These are phyloP conservation scores for Cossypha caffra DNA, from an alignment of 2,797 vertebrate species.

Conservation along the genomic window DNA sequence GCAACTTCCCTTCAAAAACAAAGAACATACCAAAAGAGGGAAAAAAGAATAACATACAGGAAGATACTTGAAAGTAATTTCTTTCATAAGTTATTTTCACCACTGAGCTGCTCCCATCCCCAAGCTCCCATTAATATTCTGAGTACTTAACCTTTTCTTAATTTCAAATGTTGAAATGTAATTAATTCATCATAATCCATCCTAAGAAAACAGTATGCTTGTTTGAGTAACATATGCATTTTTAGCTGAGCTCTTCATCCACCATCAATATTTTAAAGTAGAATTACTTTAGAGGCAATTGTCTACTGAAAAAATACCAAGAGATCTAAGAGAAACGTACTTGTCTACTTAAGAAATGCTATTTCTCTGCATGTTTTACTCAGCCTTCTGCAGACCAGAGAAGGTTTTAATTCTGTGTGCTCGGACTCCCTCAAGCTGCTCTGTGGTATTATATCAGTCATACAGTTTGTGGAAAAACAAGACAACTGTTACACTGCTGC, in stretches of 20 bases:
- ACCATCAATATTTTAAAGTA: conserved; percentile 1
- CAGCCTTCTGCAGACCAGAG: not conserved
- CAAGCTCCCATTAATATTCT: not conserved
- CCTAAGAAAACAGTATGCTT: not conserved
- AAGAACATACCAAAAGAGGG: not conserved
- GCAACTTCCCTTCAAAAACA: not conserved
- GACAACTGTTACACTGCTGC: not conserved
- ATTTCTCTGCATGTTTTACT: not conserved
- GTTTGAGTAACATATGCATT: not conserved
- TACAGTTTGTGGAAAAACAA: not conserved
- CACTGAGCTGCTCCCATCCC: not conserved
- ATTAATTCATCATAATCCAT: not conserved
- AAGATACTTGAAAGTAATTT: not conserved
- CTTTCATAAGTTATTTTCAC: not conserved
- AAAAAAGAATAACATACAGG: not conserved
- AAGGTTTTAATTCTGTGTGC: not conserved
- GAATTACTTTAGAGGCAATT: not conserved
- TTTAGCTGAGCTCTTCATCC: not conserved
- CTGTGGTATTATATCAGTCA: not conserved
- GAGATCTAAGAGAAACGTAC: not conserved
- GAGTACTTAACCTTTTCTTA: not conserved
- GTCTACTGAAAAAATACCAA: not conserved
- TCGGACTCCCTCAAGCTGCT: not conserved
- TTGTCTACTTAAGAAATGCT: not conserved
- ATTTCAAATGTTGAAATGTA: not conserved